Evolutionary conservation across 2,113 vertebrate species (phyloP).

Genomic region (Deroptyus accipitrinus): DNA sequence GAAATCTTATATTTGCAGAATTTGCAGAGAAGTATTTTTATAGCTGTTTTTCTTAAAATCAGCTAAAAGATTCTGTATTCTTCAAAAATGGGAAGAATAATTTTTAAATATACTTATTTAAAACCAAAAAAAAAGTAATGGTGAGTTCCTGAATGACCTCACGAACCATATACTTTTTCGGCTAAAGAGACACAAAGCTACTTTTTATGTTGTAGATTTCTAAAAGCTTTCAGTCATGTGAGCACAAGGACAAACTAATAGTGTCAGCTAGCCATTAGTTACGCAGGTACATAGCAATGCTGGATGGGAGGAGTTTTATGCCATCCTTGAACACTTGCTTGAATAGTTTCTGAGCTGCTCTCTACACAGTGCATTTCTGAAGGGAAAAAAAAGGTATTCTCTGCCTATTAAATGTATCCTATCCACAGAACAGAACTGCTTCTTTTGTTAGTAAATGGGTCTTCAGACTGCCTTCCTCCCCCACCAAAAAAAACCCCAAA

Average conservation of each 20-base stretch:
- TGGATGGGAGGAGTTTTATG: neutral
- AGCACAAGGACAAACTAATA: neutral
- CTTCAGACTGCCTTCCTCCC: neutral
- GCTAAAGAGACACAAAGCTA: neutral
- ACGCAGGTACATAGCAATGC: fast-evolving
- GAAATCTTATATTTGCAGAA: constrained; percentile 1
- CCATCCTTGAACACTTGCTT: neutral
- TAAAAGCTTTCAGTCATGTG: neutral
- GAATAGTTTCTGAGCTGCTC: neutral
- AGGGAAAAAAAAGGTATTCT: neutral
- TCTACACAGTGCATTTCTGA: neutral
- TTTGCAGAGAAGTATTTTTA: neutral
- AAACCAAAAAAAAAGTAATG: neutral
- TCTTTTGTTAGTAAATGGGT: neutral
- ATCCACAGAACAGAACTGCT: neutral
- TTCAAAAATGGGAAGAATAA: neutral
- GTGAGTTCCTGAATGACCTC: neutral
- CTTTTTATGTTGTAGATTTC: neutral
- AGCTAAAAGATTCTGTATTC: neutral
- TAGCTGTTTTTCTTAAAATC: neutral
- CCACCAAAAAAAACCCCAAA: neutral
- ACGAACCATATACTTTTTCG: neutral
- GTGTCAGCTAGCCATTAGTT: neutral
- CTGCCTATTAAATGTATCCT: neutral
- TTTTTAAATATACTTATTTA: neutral